Conservation (phyloP, 1,140 invertebrate genomes). For the Asbolus verrucosus region DNA sequence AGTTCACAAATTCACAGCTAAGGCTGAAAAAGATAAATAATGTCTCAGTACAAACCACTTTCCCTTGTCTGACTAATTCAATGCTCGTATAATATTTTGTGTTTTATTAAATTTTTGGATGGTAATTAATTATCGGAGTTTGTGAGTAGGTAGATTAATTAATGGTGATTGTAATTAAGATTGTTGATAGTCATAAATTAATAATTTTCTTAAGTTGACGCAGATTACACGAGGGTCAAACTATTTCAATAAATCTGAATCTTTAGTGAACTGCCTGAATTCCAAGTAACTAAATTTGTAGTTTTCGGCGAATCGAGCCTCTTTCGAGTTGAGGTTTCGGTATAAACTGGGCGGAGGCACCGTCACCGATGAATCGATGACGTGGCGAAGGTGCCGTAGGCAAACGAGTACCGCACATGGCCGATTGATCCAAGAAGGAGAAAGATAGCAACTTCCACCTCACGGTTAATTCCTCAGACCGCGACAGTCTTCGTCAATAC, state of each 20-base stretch:
- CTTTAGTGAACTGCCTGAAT: conserved; percentile 33
- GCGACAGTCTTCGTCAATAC: conserved; percentile 27
- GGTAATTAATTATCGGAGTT: too few relatives aligned
- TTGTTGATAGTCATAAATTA: conserved; percentile 23
- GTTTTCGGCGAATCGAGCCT: conserved; percentile 5
- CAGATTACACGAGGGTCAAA: conserved; percentile 23
- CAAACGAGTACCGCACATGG: conserved; percentile 28
- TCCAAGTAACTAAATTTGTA: conserved; percentile 35
- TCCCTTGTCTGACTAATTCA: too few relatives aligned
- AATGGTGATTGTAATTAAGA: conserved; percentile 26
- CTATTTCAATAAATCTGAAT: conserved; percentile 37
- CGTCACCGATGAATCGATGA: conserved; percentile 34
- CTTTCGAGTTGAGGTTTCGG: conserved; percentile 8
- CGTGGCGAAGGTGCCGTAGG: conserved; percentile 33
- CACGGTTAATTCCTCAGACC: conserved; percentile 28
- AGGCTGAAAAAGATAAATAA: too few relatives aligned
- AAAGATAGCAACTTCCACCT: conserved; percentile 34
- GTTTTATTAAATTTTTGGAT: conserved; percentile 5
- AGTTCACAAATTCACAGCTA: too few relatives aligned
- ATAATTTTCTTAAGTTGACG: conserved; percentile 18
- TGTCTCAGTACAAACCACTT: too few relatives aligned
- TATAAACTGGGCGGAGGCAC: conserved; percentile 11
- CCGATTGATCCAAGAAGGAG: conserved; percentile 36
- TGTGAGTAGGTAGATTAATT: background rate
- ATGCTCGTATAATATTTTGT: too few relatives aligned